Evolutionary conservation across 2,888 invertebrate genomes (phyloP), one percentile per base, ranked within the genome.

Genomic region (Sturmia bella): DNA sequence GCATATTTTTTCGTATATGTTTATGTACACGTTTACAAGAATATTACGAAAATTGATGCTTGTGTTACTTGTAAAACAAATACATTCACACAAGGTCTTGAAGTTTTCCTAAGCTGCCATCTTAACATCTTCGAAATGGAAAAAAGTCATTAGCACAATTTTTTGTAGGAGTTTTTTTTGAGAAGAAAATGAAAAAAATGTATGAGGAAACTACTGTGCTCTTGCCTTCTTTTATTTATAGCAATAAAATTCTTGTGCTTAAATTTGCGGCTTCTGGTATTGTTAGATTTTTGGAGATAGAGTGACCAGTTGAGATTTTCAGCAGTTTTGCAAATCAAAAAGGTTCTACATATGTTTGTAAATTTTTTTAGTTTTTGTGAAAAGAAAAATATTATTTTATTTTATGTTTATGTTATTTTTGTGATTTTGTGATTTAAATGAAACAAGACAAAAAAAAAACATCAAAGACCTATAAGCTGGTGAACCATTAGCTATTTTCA

Each of bases 91-190:
- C 54, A 43, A 43, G 43, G 32, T 52, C 73, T n/a, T 32, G 32
- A 63, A 27, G 27, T 61, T 61, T 63, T 48, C 15, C 19, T 39
- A 41, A 0, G 37, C 15, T 64, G 64, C 37, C 64, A 59, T 66
- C 59, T 73, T 72, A 64, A 64, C 32, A 72, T 43, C 52, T 50
- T 11, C 37, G 39, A 54, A 21, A 27, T 39, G 37, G n/a, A 24
- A 61, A 52, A 56, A 79, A 61, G 68, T 73, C 73, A 79, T 73
- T 79, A 79, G 56, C 61, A 79, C 45, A 68, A 32, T 56, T 73
- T 66, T 73, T 68, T 17, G n/a, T 7, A 15, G n/a, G n/a, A n/a
- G n/a, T n/a, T n/a, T n/a, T n/a, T n/a, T n/a, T n/a, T n/a, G n/a
- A n/a, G 11, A 11, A 69, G 27, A 12, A 48, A 78, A 27, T 43